Conservation (phyloP, 2,113 vertebrate species). For the Scolopax mira region DNA sequence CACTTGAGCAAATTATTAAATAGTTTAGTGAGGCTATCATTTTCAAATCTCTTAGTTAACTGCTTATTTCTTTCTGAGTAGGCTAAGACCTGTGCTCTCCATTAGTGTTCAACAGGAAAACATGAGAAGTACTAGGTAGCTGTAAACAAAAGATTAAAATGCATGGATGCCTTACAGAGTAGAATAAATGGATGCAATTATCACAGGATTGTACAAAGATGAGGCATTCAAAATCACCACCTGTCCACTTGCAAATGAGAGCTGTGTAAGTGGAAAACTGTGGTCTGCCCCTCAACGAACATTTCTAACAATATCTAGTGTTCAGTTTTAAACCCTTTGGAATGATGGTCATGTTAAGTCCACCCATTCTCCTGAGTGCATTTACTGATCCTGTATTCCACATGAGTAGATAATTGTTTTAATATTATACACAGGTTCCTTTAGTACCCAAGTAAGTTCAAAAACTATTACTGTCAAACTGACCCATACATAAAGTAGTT, state of each 20-base stretch:
- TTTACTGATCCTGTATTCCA: background rate
- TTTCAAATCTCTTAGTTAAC: slow-evolving; percentile 28
- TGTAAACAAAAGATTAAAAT: slow-evolving; percentile 66
- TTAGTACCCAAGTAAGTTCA: background rate
- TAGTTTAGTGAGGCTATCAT: background rate
- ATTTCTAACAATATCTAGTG: background rate
- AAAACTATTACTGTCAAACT: background rate
- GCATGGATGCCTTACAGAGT: slow-evolving; percentile 15
- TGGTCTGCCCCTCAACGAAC: background rate
- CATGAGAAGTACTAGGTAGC: background rate
- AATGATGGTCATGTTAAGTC: background rate
- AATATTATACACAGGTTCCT: background rate
- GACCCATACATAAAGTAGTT: background rate
- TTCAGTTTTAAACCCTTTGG: background rate
- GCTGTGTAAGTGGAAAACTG: background rate
- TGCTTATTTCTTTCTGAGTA: slow-evolving; percentile 40
- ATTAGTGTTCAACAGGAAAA: slow-evolving; percentile 30
- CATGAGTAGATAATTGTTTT: background rate
- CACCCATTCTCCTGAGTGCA: background rate
- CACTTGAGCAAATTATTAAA: slow-evolving; percentile 32
- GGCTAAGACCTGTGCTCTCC: background rate
- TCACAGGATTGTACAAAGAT: slow-evolving; percentile 58
- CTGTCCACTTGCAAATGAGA: slow-evolving; percentile 21
- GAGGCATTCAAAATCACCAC: slow-evolving; percentile 51
- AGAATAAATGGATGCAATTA: slow-evolving; percentile 40